Evolutionary conservation across 2,888 invertebrate genomes (phyloP), one percentile per base, ranked within the genome.

Genomic region (Cephonodes hylas): DNA sequence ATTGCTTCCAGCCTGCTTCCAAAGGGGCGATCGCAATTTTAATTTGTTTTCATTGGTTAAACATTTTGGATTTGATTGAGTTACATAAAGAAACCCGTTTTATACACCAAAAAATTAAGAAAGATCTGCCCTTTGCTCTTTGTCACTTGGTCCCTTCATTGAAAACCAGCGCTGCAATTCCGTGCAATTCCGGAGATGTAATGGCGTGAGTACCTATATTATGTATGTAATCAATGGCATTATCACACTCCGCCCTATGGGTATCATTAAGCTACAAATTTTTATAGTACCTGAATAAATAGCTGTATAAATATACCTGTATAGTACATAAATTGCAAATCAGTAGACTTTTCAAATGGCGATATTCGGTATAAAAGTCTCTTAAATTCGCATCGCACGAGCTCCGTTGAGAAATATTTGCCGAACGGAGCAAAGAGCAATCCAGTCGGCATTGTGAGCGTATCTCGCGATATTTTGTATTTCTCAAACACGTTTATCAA

Each of bases 381-480:
- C 44, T 44, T 18, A 27, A 10, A 31, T 18, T n/a, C 48, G n/a
- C 27, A 13, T 22, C 13, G 15, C 18, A 27, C 31, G 31, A 31
- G 20, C 10, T 6, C 31, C 53, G 18, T 53, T 53, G 10, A 31
- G 20, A 53, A 53, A 31, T 53, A 53, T 53, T 27, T 31, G 4
- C 53, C 31, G 18, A 53, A 53, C 18, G 27, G 27, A 7, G 18
- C 8, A 20, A 18, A 23, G 23, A 53, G 53, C 27, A 31, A 53
- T 53, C 8, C 31, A 53, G 18, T 1, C 31, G 1, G 18, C 18
- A 53, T 31, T 53, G 53, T 31, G 53, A 18, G 10, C 31, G 31
- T 53, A 53, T 31, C 53, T 27, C 53, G 31, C 31, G 15, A 53
- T 3, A 53, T 53, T 53, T 53, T 31, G 53, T 53, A 53, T 53